Evolutionary conservation across 2,888 invertebrate species (phyloP).

Genomic region (Acanthosepion esculentum): DNA sequence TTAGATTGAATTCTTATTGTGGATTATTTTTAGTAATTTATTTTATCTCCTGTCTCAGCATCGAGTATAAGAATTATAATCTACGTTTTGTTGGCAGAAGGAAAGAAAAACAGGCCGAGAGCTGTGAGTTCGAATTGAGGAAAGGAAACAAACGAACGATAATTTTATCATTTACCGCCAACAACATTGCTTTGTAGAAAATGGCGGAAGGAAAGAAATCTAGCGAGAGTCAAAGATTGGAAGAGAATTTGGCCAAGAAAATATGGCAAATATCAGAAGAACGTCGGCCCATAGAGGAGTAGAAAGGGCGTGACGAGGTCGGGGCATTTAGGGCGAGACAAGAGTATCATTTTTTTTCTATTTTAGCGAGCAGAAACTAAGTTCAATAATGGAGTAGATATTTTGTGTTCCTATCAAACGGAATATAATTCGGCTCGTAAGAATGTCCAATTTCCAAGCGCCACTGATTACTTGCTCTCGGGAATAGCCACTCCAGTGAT

Average conservation of each 20-base stretch:
- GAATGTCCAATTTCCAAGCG: slow-evolving; percentile 33
- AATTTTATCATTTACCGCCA: background rate
- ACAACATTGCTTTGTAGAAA: background rate
- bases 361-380: background rate
- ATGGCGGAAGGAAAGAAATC: slow-evolving; percentile 33
- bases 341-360: background rate
- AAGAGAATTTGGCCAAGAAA: background rate
- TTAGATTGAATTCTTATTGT: no score
- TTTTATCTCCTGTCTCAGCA: no score
- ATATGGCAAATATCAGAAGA: background rate
- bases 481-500: background rate
- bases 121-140: background rate
- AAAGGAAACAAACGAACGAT: background rate
- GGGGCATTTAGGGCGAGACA: background rate
- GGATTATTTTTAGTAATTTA: no score
- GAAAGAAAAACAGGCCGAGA: background rate
- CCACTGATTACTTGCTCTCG: slow-evolving; percentile 33
- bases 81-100: background rate
- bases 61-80: no score
- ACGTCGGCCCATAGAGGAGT: background rate
- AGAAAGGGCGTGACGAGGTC: background rate
- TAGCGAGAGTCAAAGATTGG: slow-evolving; percentile 33
- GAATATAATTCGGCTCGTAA: slow-evolving; percentile 17
- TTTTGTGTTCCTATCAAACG: slow-evolving; percentile 33
- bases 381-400: slow-evolving; percentile 33